phyloP scores from a whole-genome alignment of 2,797 vertebrate species.

The Sphaeramia orbicularis region DNA sequence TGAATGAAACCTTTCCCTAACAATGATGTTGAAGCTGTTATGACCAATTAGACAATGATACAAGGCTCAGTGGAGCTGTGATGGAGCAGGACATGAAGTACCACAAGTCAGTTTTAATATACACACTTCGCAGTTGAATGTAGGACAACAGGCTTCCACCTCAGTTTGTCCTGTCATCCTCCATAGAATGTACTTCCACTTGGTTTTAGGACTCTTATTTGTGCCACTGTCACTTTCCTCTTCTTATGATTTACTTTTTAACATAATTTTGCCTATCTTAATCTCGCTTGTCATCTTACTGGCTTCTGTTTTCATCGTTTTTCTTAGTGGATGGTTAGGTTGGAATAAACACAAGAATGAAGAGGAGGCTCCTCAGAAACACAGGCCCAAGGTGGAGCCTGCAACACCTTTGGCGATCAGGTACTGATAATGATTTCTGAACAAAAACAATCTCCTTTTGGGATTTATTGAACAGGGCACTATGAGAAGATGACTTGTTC shows the following conservation, averaged over 20 bases:
- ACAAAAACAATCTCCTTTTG: rapidly evolving
- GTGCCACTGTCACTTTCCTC: neutral
- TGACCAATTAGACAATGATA: neutral
- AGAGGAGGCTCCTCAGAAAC: slow-evolving; percentile 92
- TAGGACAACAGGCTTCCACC: neutral
- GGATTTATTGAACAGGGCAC: neutral
- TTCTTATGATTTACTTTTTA: neutral
- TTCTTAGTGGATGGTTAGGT: slow-evolving; percentile 94
- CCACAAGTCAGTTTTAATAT: neutral
- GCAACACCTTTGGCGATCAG: slow-evolving; percentile 93
- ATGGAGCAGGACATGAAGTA: neutral
- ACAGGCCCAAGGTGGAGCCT: slow-evolving; percentile 96
- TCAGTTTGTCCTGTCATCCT: slow-evolving; percentile 1
- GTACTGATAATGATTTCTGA: slow-evolving; percentile 60
- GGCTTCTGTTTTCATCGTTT: neutral
- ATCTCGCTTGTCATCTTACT: neutral
- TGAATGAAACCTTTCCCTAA: neutral
- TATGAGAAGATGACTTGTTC: neutral
- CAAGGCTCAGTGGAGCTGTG: neutral
- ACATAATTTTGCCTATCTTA: neutral
- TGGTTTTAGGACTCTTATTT: neutral
- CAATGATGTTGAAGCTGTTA: neutral
- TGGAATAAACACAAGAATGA: slow-evolving; percentile 93
- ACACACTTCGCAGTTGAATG: slow-evolving; percentile 3
- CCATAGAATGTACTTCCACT: neutral